phyloP scores from a whole-genome alignment of 2,113 vertebrate species.

The Vulpes vulpes region DNA sequence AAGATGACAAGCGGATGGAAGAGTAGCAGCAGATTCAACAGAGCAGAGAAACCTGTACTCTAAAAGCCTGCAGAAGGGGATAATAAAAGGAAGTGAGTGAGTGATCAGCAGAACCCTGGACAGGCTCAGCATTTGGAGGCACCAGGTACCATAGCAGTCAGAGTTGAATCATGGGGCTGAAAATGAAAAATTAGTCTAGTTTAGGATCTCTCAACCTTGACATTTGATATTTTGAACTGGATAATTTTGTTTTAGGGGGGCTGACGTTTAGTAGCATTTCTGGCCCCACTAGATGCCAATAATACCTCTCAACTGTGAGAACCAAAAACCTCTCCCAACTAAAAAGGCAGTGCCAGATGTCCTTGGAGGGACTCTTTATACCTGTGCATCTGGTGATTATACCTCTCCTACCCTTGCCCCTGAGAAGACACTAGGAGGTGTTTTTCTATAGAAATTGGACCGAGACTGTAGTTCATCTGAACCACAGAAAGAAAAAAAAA shows the following conservation, averaged over 20 bases:
- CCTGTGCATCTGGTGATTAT: not conserved
- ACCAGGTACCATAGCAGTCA: conserved; percentile 65
- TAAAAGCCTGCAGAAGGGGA: conserved; percentile 56
- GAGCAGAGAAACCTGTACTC: conserved; percentile 49
- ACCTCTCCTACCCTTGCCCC: not conserved
- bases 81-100: conserved; percentile 7
- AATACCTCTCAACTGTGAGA: not conserved
- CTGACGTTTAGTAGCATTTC: conserved; percentile 23
- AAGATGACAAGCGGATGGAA: conserved; percentile 63
- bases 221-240: conserved; percentile 31
- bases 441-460: conserved; percentile 47
- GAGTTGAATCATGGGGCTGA: conserved; percentile 49
- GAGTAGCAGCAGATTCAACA: conserved; percentile 46
- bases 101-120: conserved; percentile 44
- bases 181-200: conserved; percentile 17
- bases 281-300: not conserved
- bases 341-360: not conserved
- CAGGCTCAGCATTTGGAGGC: conserved; percentile 57
- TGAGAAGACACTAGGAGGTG: not conserved
- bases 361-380: not conserved
- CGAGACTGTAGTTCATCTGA: conserved; percentile 1
- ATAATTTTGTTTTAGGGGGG: not conserved
- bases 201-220: conserved; percentile 41
- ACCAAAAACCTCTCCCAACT: not conserved
- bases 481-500: not conserved